phyloP scores from a whole-genome alignment of 2,113 vertebrate genomes.

The Microtus pennsylvanicus region DNA sequence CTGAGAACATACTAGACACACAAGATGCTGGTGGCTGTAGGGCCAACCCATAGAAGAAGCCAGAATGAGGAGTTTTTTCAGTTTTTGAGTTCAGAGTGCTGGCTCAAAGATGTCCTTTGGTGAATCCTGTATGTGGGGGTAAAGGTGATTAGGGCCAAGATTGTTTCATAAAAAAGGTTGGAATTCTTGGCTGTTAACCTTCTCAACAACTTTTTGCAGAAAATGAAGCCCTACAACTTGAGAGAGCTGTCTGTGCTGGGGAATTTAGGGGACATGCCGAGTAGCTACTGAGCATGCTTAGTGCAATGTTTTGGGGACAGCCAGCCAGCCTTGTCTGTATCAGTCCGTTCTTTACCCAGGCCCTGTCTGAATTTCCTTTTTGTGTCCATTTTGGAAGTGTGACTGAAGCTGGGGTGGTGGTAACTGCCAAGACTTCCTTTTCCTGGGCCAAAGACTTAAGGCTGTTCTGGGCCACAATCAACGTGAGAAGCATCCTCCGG shows the following conservation, averaged over 20 bases:
- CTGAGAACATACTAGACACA: background rate
- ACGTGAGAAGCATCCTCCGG: background rate
- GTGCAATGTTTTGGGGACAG: background rate
- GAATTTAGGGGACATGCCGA: background rate
- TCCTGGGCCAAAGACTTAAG: background rate
- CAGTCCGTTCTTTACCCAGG: background rate
- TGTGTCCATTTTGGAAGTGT: background rate
- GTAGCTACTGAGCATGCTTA: accelerated
- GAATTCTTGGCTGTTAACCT: background rate
- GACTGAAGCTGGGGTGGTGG: background rate
- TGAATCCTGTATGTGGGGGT: background rate
- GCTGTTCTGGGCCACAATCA: background rate
- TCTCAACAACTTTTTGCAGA: background rate
- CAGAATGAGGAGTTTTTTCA: background rate
- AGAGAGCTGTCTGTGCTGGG: background rate
- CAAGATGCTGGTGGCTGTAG: background rate
- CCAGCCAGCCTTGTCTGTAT: background rate
- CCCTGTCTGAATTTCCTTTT: background rate
- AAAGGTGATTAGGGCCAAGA: background rate
- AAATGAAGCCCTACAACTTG: background rate
- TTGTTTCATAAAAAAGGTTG: background rate
- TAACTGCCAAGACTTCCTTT: background rate
- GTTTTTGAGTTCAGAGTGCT: background rate
- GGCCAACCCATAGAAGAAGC: background rate
- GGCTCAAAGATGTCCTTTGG: background rate